Conservation (phyloP, 1,140 invertebrate genomes). For the Parasteatoda tepidariorum region DNA sequence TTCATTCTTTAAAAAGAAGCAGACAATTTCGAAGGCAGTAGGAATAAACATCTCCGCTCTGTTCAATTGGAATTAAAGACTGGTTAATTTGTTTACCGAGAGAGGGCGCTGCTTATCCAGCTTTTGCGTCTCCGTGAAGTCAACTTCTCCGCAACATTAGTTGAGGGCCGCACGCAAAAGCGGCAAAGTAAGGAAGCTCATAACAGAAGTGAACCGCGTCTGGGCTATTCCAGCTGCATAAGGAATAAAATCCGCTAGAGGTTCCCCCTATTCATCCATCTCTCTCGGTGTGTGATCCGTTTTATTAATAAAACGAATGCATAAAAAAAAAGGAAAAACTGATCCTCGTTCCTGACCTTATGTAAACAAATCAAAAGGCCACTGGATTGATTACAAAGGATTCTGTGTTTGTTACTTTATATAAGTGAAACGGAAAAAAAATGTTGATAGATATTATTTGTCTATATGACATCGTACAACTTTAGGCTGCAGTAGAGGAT, state of each 20-base stretch:
- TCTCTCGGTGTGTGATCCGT: neutral
- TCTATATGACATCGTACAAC: neutral
- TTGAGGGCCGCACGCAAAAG: slow-evolving; percentile 36
- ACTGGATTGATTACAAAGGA: slow-evolving; percentile 5
- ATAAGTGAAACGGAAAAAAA: neutral
- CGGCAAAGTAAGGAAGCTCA: slow-evolving; percentile 43
- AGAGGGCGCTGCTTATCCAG: slow-evolving; percentile 40
- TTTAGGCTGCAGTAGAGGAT: slow-evolving; percentile 22
- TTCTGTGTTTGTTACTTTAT: neutral
- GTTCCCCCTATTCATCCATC: neutral
- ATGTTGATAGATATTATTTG: neutral
- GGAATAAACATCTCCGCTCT: neutral
- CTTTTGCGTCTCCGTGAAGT: slow-evolving; percentile 40
- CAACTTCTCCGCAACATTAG: slow-evolving; percentile 58
- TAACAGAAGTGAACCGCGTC: slow-evolving; percentile 4
- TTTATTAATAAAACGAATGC: slow-evolving; percentile 3
- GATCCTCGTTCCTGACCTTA: slow-evolving; percentile 24
- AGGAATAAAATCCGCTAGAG: slow-evolving; percentile 34
- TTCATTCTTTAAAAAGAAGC: neutral
- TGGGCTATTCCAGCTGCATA: neutral
- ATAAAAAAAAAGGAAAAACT: neutral
- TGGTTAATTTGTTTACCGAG: slow-evolving; percentile 3
- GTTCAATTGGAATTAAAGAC: neutral
- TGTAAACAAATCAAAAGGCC: slow-evolving; percentile 26
- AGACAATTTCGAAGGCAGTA: neutral